Evolutionary conservation across 1,140 invertebrate genomes (phyloP), one percentile per base, ranked within the genome.

Genomic region (Diachasma alloeum): DNA sequence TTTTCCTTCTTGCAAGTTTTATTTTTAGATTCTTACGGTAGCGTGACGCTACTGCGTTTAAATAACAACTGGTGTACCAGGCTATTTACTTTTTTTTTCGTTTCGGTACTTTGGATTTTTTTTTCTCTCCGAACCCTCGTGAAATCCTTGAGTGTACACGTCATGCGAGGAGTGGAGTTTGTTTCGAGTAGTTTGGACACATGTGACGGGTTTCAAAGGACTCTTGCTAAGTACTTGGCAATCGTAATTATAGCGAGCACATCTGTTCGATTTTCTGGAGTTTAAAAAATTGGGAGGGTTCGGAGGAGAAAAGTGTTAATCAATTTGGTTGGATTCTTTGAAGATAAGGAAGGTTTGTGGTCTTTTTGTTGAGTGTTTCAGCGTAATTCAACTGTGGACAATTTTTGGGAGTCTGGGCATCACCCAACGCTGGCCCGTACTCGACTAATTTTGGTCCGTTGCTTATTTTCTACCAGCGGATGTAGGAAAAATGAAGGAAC

Each of bases 151-250:
- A 68, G 36, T n/a, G 36, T 68, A 36, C 36, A 39, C 66, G 66
- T 68, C 66, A 68, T 68, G 36, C 66, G 36, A 68, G 36, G 0
- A 9, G 31, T 13, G 36, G 36, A 68, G n/a, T 31, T 26, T n/a
- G 31, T 37, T 17, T 68, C 66, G n/a, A 68, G 66, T 68, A 68
- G 66, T 68, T 68, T 68, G 66, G 66, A 68, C 66, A 68, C 66
- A 68, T 68, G 66, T 68, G 66, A 68, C 66, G 66, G 36, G 22
- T 39, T 39, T 39, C 24, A 63, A 68, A 42, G 66, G 66, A 36
- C 66, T 68, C 66, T 68, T 68, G 24, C 59, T 24, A 31, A 63
- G 59, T 63, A 63, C 59, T 63, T 63, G 11, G 59, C 15, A 63
- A 31, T 24, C 59, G 59, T 13, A 63, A 63, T 63, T 63, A 63